Base-by-base conservation (phyloP, 1,140 invertebrate genomes). In the Calycopis cecrops region DNA sequence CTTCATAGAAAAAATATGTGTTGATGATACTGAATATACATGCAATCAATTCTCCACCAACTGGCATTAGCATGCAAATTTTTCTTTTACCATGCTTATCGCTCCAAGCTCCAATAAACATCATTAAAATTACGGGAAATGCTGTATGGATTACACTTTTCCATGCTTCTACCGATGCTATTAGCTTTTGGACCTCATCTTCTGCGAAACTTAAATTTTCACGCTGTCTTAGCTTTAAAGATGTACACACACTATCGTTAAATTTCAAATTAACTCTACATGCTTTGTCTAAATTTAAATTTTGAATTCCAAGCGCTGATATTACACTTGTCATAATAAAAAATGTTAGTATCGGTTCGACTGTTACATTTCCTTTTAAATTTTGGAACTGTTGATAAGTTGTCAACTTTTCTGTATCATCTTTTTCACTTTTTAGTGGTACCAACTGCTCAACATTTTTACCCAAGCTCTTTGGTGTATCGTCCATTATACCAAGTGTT, bases 41-140 rank as follows among this genome's bases (percentile, higher is more conserved):
- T 3, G 93, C 93, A n/a, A 95, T 75, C 57, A 95, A 91, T 69
- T 95, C 94, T 0, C 95, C 95, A 35, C 95, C 83, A 55, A 96
- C 93, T 0, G 95, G 94, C 54, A 96, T 81, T 0, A 96, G 76
- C 88, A 97, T 94, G 63, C 94, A 95, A 1, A 95, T 92, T 79
- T 97, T 97, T 48, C 95, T 90, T 17, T 91, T 91, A 1, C 90
- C 93, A 67, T 90, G 82, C 21, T 92, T 89, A 73, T 94, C 94
- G 63, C 93, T 91, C 90, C 91, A 90, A n/a, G 90, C 88, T 53
- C 92, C 90, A 52, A 92, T 72, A 72, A 92, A 89, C 48, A 91
- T 59, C 60, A 91, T 88, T 16, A 91, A 65, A 1, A 90, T 28
- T 0, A 88, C 85, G 1, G 91, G 90, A 6, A 91, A 70, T 4